Percentiles rank a stretch among this genome's conserved stretches.
Conservation (phyloP, 2,797 vertebrate genomes). For the Danio tinwini region DNA sequence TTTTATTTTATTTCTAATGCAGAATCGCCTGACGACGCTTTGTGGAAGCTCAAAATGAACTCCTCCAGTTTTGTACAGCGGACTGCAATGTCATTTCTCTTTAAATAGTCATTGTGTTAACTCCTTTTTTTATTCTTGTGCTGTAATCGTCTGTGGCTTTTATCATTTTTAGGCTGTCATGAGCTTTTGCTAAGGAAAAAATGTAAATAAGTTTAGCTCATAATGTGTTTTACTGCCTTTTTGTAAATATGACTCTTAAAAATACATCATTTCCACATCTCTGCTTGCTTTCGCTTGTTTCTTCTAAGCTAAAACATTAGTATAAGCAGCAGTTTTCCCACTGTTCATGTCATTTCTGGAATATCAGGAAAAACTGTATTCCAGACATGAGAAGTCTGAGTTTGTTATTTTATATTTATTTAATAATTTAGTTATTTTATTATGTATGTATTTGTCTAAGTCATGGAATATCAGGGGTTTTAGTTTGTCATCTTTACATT, state of each 20-base stretch:
- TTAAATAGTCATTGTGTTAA: background rate
- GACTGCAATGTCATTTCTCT: background rate
- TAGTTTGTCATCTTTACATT: too few species aligned
- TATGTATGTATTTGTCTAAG: too few species aligned
- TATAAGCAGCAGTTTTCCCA: too few species aligned
- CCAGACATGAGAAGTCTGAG: too few species aligned
- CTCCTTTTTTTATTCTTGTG: background rate
- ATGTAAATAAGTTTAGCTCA: conserved; percentile 7
- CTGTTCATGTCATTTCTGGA: too few species aligned
- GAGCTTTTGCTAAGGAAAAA: background rate
- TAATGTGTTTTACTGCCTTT: background rate
- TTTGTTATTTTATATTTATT: too few species aligned
- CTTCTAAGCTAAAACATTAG: background rate
- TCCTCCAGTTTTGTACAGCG: background rate
- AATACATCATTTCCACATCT: background rate
- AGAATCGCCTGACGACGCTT: conserved; percentile 75
- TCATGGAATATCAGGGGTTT: too few species aligned
- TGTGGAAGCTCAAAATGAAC: conserved; percentile 70
- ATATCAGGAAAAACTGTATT: too few species aligned
- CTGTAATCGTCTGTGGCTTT: background rate
- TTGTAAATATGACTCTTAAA: conserved; percentile 39
- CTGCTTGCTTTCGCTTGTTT: too few species aligned
- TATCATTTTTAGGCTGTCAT: background rate
- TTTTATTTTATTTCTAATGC: conserved; percentile 9
- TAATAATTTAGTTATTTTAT: too few species aligned